Percentiles rank a stretch among this genome's conserved stretches.
Conservation (phyloP, 2,797 vertebrate species). For the Sandelia bainsii region DNA sequence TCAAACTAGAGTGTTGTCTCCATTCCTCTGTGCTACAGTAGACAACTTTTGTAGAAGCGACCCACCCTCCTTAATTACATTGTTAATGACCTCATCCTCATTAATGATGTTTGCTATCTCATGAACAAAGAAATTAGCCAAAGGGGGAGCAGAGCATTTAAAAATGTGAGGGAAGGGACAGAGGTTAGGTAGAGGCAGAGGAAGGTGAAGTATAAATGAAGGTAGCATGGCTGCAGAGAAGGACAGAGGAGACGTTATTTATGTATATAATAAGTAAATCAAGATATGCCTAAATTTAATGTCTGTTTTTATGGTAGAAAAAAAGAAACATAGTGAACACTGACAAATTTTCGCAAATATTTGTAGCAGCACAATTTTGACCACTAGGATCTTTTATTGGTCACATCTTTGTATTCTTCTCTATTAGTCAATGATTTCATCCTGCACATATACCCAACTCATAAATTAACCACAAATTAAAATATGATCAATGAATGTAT, state of each 20-base stretch:
- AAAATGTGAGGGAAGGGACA: slow-evolving; percentile 12
- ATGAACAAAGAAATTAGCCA: slow-evolving; percentile 65
- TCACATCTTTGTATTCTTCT: background rate
- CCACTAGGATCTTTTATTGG: background rate
- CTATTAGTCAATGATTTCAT: background rate
- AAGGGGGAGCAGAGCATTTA: slow-evolving; percentile 24
- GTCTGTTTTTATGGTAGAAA: background rate
- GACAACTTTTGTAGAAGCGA: slow-evolving; percentile 55
- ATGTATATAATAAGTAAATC: slow-evolving; percentile 2
- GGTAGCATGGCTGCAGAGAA: slow-evolving; percentile 2
- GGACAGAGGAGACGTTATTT: slow-evolving; percentile 1
- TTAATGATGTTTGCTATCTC: slow-evolving; percentile 75
- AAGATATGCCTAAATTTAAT: background rate
- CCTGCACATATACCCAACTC: background rate
- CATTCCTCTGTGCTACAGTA: slow-evolving; percentile 28
- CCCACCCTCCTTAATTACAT: slow-evolving; percentile 74
- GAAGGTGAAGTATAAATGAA: slow-evolving; percentile 1
- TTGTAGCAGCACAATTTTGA: background rate
- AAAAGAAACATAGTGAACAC: background rate
- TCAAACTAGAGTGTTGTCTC: slow-evolving; percentile 56
- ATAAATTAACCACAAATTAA: background rate
- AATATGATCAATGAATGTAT: background rate
- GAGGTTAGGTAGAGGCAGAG: background rate
- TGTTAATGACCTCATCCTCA: slow-evolving; percentile 73
- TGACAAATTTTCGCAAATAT: too few species aligned